Evolutionary conservation across 1,140 invertebrate species (phyloP), one percentile per base, ranked within the genome.

Genomic region (Oncopeltus fasciatus): DNA sequence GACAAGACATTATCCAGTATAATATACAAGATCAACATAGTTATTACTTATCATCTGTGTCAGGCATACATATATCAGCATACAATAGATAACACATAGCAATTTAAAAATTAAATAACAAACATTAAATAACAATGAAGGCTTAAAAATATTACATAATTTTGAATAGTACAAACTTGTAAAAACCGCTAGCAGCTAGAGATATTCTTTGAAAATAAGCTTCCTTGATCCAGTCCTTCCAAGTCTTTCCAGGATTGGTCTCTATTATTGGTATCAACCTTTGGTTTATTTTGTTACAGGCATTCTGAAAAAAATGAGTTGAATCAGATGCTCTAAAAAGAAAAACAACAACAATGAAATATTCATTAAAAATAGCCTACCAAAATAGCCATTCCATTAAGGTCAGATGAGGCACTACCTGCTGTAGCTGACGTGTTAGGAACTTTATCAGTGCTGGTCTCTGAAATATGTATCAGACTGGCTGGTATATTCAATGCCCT

Each of bases 341-440:
- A 49, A 20, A 4, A 8, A 49, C 18, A 49, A 2, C 9, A 49
- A n/a, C n/a, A 3, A 12, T 46, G 12, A 46, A 1, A 20, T 20
- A 46, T 46, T 20, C 21, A 9, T 2, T 5, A n/a, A 49, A 38
- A 11, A 8, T n/a, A 21, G 72, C 75, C 76, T 73, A 87, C 85
- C 69, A 92, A 70, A 51, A 98, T 81, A 20, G 95, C 95, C 87
- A 95, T 92, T 65, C 94, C 94, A 75, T 97, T 95, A 0, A 98
- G 72, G 79, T 98, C 94, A 1, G 92, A 95, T 9, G 88, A 84
- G 43, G 83, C 81, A 76, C 91, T 95, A 1, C 91, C 95, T 27
- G 94, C 93, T 11, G 94, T 95, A 0, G 93, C 80, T 26, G 90
- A 89, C 0, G 92, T 90, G 72, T 98, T 98, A 0, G 94, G 92